A percentile compares a stretch with the other conserved stretches of the same genome.
These are phyloP conservation scores for Pantala flavescens DNA, from an alignment of 1,140 invertebrate species.

Conservation along the genomic window DNA sequence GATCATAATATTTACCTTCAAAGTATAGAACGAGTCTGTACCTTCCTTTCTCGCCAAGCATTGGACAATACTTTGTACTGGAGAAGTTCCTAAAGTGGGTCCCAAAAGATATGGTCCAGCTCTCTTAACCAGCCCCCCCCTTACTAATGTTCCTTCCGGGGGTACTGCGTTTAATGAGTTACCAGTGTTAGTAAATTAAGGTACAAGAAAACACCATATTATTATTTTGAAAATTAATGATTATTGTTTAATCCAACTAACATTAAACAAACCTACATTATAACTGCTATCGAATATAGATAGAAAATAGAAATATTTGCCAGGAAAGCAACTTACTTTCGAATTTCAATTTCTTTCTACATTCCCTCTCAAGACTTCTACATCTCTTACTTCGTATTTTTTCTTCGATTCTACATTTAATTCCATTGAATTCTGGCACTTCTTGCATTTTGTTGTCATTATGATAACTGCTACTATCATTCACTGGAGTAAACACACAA, in stretches of 20 bases:
- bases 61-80: conserved; percentile 68
- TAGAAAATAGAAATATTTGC: no score
- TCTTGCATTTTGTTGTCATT: background rate
- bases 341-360: background rate
- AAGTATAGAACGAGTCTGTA: conserved; percentile 63
- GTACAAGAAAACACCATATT: no score
- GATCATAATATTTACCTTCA: conserved; percentile 48
- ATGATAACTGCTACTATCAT: background rate
- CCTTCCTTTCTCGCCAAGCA: conserved; percentile 62
- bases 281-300: no score
- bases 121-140: conserved; percentile 37
- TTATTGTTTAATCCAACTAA: no score
- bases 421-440: background rate
- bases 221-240: no score
- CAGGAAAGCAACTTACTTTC: background rate
- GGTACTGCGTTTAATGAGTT: background rate
- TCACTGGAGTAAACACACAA: no score
- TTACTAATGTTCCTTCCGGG: conserved; percentile 27
- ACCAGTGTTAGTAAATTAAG: background rate
- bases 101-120: conserved; percentile 63
- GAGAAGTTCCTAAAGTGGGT: conserved; percentile 59
- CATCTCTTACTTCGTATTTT: background rate
- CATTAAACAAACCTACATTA: no score
- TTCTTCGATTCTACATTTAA: background rate
- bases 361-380: background rate